Conservation (phyloP, 2,113 vertebrate species). For the Microtus richardsoni region DNA sequence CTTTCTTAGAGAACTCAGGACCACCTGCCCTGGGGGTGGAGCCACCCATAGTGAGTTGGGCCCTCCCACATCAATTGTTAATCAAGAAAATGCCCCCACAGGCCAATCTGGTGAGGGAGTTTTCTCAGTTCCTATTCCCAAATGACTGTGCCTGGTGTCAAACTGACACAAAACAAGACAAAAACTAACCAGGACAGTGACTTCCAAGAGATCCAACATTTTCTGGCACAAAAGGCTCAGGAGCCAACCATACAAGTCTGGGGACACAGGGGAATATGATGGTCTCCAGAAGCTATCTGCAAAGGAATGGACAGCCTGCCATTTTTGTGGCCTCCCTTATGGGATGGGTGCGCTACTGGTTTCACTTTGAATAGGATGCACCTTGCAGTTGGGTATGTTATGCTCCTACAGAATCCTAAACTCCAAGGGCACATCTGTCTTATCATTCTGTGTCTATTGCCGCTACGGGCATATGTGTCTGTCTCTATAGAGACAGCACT, state of each 20-base stretch:
- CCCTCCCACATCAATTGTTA: too few species aligned
- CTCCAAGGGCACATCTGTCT: neutral
- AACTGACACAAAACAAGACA: neutral
- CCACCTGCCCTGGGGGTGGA: too few species aligned
- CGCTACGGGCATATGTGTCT: neutral
- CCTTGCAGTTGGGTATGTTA: neutral
- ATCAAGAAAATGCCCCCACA: too few species aligned
- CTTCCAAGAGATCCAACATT: neutral
- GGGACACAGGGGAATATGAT: neutral
- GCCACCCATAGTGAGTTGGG: too few species aligned
- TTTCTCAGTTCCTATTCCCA: neutral
- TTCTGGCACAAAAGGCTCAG: neutral
- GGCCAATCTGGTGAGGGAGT: too few species aligned
- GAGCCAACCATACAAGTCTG: neutral
- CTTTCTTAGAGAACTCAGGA: too few species aligned
- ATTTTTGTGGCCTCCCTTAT: neutral
- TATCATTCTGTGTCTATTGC: neutral
- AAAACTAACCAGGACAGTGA: neutral
- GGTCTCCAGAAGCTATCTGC: neutral
- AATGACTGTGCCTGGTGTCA: neutral
- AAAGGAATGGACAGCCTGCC: neutral
- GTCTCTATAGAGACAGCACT: neutral
- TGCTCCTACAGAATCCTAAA: neutral
- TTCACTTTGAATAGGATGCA: neutral
- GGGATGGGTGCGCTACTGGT: neutral